These are phyloP conservation scores for Euplagia quadripunctaria DNA, from an alignment of 2,888 invertebrate species.

Conservation along the genomic window DNA sequence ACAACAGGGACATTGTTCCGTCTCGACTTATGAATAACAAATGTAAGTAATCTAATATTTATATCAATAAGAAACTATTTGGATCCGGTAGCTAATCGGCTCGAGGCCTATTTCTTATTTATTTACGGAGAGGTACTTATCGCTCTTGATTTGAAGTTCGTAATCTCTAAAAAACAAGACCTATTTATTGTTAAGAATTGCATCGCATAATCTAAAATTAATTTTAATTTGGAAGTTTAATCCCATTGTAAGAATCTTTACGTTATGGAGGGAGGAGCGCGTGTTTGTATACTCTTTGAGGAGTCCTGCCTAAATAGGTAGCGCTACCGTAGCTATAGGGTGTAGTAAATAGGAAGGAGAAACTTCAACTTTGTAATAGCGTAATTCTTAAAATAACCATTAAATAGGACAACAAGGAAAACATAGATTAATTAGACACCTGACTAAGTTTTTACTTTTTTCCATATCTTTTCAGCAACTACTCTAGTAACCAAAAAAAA, in stretches of 20 bases:
- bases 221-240: background rate
- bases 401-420: no score
- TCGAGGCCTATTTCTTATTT: slow-evolving; percentile 54
- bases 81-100: slow-evolving; percentile 73
- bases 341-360: no score
- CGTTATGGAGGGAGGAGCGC: background rate
- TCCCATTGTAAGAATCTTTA: background rate
- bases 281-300: no score
- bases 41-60: slow-evolving; percentile 69
- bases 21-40: slow-evolving; percentile 74
- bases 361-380: no score
- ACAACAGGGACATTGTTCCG: slow-evolving; percentile 61
- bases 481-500: background rate
- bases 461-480: background rate
- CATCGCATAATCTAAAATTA: background rate
- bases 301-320: no score
- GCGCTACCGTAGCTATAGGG: no score
- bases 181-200: background rate
- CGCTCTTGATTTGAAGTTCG: background rate
- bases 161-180: no score
- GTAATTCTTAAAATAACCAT: no score
- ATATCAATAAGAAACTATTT: slow-evolving; percentile 75
- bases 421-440: no score
- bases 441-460: background rate
- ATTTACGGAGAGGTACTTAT: background rate